Base-by-base conservation (phyloP, 2,888 invertebrate species). In the Troides helena region DNA sequence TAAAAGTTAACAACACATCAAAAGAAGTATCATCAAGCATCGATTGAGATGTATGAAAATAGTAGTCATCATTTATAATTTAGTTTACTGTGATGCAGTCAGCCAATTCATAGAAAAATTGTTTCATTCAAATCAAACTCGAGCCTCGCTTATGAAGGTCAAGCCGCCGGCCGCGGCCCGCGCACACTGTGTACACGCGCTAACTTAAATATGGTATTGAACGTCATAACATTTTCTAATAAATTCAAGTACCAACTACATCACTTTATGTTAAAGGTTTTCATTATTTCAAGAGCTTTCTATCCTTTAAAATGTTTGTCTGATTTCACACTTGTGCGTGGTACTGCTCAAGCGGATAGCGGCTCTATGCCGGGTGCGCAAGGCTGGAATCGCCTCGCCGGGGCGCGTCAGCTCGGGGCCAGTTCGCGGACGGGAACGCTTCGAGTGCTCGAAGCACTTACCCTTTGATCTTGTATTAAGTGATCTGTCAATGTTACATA, bases 381-480 rank as follows among this genome's bases (percentile, higher is more conserved):
- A 58, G 56, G 25, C 60, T 21, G 25, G 21, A 60, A 61, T 64
- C 64, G 43, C 30, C 23, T 25, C 2, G 18, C 5, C 8, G 4
- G 17, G 3, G 14, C 1, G 3, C 17, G 1, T 17, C 23, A 39
- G 58, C 30, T 46, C 56, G 23, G n/a, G 36, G 63, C 61, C 43
- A 21, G 56, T 63, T 56, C 30, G 66, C 30, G 21, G 39, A 60
- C 46, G 61, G 62, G 39, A 21, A 63, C 53, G 67, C 53, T 67
- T 57, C 23, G 63, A 70, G 70, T 70, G 64, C 56, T 25, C 67
- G 23, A 56, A 62, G 64, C 63, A 70, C 70, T 67, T 70, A 70
- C 63, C 67, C 70, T 70, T 70, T 70, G 70, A 70, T 70, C 70
- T 70, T 64, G 58, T 70, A 70, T 70, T 69, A 70, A 70, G 70